phyloP scores from a whole-genome alignment of 2,113 vertebrate species.

The Clupea harengus region DNA sequence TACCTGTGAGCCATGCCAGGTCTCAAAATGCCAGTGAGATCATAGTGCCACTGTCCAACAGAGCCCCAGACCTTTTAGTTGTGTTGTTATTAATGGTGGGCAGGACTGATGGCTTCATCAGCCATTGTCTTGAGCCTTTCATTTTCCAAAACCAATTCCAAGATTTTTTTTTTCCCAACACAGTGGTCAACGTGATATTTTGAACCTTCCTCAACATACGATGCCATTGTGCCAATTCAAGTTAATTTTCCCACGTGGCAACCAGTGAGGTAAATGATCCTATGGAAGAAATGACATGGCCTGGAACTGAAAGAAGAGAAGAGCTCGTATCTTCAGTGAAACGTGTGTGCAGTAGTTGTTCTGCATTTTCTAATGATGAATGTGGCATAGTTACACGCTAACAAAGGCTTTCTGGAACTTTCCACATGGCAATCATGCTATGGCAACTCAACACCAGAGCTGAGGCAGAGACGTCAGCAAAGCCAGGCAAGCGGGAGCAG shows the following conservation, averaged over 20 bases:
- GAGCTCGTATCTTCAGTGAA: not conserved
- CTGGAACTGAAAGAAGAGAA: not conserved
- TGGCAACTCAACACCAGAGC: slow-evolving; percentile 28
- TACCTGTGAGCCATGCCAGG: not conserved
- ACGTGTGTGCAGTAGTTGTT: not conserved
- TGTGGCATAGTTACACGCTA: not conserved
- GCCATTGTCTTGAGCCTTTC: not conserved
- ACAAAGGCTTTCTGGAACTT: not conserved
- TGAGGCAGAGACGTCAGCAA: slow-evolving; percentile 23
- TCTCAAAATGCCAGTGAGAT: not conserved
- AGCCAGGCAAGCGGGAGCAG: slow-evolving; percentile 24
- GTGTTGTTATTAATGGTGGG: not conserved
- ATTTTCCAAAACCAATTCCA: slow-evolving; percentile 1
- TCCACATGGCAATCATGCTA: not conserved
- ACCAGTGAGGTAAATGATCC: not conserved
- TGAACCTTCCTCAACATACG: slow-evolving; percentile 3
- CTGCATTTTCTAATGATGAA: not conserved
- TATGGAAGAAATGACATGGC: not conserved
- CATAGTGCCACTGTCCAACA: slow-evolving; percentile 3
- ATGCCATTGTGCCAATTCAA: not conserved
- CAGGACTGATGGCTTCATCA: not conserved
- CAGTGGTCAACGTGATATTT: slow-evolving; percentile 7
- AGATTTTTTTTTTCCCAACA: not conserved
- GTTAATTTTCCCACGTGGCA: not conserved
- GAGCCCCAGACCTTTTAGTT: not conserved